phyloP scores from a whole-genome alignment of 2,888 invertebrate species.

The Clivina fossor region DNA sequence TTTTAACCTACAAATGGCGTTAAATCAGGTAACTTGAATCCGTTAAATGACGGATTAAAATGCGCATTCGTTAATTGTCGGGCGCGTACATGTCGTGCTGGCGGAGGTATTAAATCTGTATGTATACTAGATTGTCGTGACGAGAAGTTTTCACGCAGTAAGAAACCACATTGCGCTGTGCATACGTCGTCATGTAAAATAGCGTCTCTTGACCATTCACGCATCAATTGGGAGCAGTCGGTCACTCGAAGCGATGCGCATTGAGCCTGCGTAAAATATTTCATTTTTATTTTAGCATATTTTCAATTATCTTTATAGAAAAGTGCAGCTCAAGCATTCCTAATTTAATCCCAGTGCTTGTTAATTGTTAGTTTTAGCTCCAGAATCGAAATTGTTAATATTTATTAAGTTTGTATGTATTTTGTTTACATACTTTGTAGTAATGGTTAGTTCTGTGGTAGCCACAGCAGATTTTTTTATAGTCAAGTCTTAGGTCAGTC shows the following conservation, averaged over 20 bases:
- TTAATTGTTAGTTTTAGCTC: too few relatives aligned
- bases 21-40: constrained; percentile 78
- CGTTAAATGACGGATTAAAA: constrained; percentile 56
- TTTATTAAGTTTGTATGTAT: too few relatives aligned
- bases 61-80: constrained; percentile 49
- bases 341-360: too few relatives aligned
- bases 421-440: too few relatives aligned
- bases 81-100: constrained; percentile 43
- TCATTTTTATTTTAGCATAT: not conserved
- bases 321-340: too few relatives aligned
- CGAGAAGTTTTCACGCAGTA: constrained; percentile 56
- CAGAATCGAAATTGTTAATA: too few relatives aligned
- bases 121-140: constrained; percentile 40
- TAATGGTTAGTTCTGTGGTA: too few relatives aligned
- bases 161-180: constrained; percentile 84
- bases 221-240: constrained; percentile 79
- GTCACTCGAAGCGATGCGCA: constrained; percentile 86
- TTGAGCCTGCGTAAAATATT: constrained; percentile 67
- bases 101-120: constrained; percentile 49
- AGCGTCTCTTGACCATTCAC: constrained; percentile 81
- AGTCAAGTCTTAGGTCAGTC: too few relatives aligned
- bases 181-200: constrained; percentile 86
- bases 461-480: too few relatives aligned
- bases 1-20: constrained; percentile 65
- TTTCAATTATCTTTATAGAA: too few relatives aligned